Evolutionary conservation across 2,888 invertebrate species (phyloP).

Genomic region (Elegia similella): DNA sequence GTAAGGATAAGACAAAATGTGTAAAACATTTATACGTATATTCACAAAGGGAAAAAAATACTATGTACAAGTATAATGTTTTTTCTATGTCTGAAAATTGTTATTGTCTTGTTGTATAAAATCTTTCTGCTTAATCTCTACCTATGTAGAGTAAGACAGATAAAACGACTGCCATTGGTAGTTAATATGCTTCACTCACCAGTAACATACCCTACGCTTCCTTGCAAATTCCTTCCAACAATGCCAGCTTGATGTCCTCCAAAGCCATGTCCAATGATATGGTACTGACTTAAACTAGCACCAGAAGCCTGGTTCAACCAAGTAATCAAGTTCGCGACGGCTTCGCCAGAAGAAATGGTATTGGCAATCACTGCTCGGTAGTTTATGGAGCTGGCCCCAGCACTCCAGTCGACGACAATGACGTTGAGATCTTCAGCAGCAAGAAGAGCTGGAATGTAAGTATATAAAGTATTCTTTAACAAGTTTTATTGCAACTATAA

Average conservation of each 20-base stretch:
- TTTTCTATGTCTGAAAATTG: too few species aligned
- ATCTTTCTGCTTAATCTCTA: too few species aligned
- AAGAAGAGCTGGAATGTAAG: conserved; percentile 45
- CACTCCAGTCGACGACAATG: conserved; percentile 62
- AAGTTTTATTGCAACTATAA: too few species aligned
- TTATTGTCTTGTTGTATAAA: too few species aligned
- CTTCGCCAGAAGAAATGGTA: conserved; percentile 48
- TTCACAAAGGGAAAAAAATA: too few species aligned
- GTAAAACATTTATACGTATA: too few species aligned
- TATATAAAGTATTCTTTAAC: neutral
- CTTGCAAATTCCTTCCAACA: conserved; percentile 49
- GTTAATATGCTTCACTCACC: conserved; percentile 34
- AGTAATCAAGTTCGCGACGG: conserved; percentile 51
- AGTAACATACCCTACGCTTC: conserved; percentile 53
- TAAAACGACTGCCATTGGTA: too few species aligned
- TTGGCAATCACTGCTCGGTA: conserved; percentile 46
- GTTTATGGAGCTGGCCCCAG: conserved; percentile 42
- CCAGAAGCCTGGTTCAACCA: conserved; percentile 50
- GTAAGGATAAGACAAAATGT: too few species aligned
- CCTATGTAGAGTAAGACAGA: too few species aligned
- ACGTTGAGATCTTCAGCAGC: conserved; percentile 58
- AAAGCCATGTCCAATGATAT: conserved; percentile 57
- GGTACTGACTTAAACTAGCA: conserved; percentile 43
- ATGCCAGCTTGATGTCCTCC: conserved; percentile 62
- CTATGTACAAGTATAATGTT: too few species aligned